Conservation (phyloP, 2,797 vertebrate species). For the Etheostoma nigrum region DNA sequence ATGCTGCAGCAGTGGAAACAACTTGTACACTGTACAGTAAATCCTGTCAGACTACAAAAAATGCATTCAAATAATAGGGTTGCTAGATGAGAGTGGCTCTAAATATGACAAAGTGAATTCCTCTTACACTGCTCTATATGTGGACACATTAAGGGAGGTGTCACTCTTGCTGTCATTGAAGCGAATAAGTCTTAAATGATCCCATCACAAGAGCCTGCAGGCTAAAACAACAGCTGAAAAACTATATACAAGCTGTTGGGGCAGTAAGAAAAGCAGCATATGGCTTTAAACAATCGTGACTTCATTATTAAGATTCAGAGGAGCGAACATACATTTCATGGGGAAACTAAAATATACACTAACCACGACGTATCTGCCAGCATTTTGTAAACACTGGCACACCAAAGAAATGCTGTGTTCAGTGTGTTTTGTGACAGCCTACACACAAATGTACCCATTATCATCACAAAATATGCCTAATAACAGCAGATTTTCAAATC, state of each 20-base stretch:
- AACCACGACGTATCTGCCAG: slow-evolving; percentile 40
- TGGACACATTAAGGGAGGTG: slow-evolving; percentile 52
- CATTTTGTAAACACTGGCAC: slow-evolving; percentile 32
- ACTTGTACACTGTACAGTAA: slow-evolving; percentile 23
- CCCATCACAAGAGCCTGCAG: slow-evolving; percentile 47
- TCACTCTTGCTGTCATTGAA: slow-evolving; percentile 55
- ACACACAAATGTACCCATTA: slow-evolving; percentile 34
- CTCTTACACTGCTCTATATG: slow-evolving; percentile 36
- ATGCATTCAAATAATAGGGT: slow-evolving; percentile 42
- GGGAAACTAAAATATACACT: slow-evolving; percentile 43
- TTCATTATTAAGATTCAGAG: slow-evolving; percentile 40
- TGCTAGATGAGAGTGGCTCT: slow-evolving; percentile 45
- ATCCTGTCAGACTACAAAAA: slow-evolving; percentile 40
- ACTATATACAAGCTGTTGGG: slow-evolving; percentile 36
- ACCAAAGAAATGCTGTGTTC: slow-evolving; percentile 28
- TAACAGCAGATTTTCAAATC: slow-evolving; percentile 37
- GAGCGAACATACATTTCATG: slow-evolving; percentile 44
- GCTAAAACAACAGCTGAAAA: slow-evolving; percentile 49
- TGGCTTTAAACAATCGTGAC: slow-evolving; percentile 22
- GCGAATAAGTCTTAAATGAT: slow-evolving; percentile 59
- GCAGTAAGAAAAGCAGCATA: slow-evolving; percentile 35
- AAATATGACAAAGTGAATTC: slow-evolving; percentile 59
- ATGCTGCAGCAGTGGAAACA: slow-evolving; percentile 48
- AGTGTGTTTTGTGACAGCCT: slow-evolving; percentile 24
- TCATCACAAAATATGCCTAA: slow-evolving; percentile 28